These are phyloP conservation scores for Dromaius novaehollandiae DNA, from an alignment of 2,113 vertebrate species.

Conservation along the genomic window DNA sequence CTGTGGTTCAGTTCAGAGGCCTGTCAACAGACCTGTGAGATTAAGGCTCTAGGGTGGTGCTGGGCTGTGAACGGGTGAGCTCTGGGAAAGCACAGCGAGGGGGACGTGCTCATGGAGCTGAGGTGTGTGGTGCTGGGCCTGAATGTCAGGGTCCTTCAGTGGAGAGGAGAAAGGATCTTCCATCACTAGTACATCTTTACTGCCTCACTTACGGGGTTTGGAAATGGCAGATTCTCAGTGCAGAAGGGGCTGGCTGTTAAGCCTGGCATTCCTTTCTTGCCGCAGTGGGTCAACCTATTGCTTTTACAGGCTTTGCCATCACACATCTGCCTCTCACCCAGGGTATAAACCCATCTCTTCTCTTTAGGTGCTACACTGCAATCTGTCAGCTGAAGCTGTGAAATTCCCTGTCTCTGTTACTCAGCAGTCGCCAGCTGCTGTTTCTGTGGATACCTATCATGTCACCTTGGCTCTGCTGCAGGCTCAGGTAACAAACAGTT, in stretches of 20 bases:
- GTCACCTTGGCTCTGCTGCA: slow-evolving; percentile 85
- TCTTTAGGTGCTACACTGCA: slow-evolving; percentile 87
- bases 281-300: accelerated
- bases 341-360: background rate
- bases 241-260: background rate
- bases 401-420: slow-evolving; percentile 93
- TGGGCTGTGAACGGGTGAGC: accelerated
- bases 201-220: accelerated
- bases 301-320: background rate
- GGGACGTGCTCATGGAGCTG: background rate
- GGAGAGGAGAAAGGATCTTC: background rate
- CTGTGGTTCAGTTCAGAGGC: background rate
- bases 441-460: slow-evolving; percentile 95
- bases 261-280: background rate
- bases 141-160: background rate
- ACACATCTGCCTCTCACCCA: accelerated
- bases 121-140: background rate
- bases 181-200: accelerated
- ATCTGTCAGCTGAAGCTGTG: slow-evolving; percentile 85
- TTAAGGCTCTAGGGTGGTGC: background rate
- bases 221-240: accelerated
- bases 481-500: slow-evolving; percentile 84
- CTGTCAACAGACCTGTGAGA: accelerated
- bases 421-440: slow-evolving; percentile 90
- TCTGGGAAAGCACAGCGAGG: background rate